Conservation (phyloP, 2,888 invertebrate genomes). For the Temnothorax ravouxi region DNA sequence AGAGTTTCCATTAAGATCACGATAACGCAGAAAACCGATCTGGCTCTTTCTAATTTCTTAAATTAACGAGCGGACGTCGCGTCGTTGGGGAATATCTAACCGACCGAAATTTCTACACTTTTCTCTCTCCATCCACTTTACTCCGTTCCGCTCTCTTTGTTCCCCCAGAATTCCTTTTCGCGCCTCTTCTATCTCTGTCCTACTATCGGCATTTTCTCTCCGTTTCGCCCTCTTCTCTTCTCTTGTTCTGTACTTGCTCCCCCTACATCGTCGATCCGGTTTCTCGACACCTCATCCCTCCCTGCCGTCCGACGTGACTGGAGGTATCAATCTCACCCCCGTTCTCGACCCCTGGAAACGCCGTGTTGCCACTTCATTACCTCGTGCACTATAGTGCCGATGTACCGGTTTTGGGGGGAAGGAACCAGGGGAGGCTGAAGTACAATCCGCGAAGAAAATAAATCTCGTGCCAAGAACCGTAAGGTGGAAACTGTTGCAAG, state of each 20-base stretch:
- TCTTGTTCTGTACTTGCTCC: conserved; percentile 55
- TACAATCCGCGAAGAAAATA: conserved; percentile 70
- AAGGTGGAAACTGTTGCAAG: neutral
- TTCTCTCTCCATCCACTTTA: conserved; percentile 53
- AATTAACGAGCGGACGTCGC: conserved; percentile 76
- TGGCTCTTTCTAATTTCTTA: conserved; percentile 74
- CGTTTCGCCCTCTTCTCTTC: conserved; percentile 53
- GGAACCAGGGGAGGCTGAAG: conserved; percentile 47
- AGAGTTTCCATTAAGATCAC: conserved; percentile 69
- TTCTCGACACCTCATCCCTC: conserved; percentile 82
- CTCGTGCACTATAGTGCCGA: conserved; percentile 76
- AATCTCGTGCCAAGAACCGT: conserved; percentile 36
- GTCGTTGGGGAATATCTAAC: conserved; percentile 74
- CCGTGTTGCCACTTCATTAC: conserved; percentile 85
- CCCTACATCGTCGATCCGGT: conserved; percentile 78
- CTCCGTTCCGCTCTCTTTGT: conserved; percentile 11
- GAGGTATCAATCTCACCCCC: conserved; percentile 84
- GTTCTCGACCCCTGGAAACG: conserved; percentile 80
- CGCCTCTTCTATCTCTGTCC: conserved; percentile 56
- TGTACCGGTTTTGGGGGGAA: conserved; percentile 60
- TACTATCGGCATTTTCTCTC: conserved; percentile 39
- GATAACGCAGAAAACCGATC: conserved; percentile 70
- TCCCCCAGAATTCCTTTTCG: conserved; percentile 33
- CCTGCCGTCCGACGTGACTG: conserved; percentile 81
- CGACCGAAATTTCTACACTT: conserved; percentile 76